phyloP scores from a whole-genome alignment of 2,888 invertebrate species.

The Cataglyphis cursor region DNA sequence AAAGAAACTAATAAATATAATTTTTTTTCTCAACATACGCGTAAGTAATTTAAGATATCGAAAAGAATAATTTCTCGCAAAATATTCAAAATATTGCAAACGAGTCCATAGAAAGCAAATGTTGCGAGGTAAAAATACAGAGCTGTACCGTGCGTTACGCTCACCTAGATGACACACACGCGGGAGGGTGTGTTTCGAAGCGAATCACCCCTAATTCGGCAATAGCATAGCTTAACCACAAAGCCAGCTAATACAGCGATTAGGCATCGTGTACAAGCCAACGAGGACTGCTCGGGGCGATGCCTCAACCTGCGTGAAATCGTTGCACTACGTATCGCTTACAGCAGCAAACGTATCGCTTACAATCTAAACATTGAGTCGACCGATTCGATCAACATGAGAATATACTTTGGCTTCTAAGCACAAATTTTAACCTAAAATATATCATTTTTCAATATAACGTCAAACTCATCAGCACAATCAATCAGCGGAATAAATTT shows the following conservation, averaged over 20 bases:
- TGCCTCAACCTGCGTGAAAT: conserved; percentile 77
- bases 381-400: neutral
- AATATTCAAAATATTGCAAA: neutral
- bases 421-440: neutral
- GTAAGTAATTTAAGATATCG: neutral
- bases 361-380: conserved; percentile 46
- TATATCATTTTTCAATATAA: neutral
- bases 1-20: neutral
- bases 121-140: neutral
- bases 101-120: conserved; percentile 15
- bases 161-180: conserved; percentile 76
- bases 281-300: conserved; percentile 77
- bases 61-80: neutral
- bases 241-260: conserved; percentile 83
- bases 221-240: conserved; percentile 82
- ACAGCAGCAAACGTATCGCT: conserved; percentile 63
- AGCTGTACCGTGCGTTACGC: conserved; percentile 40
- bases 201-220: conserved; percentile 82
- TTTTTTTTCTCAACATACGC: neutral
- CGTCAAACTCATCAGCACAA: neutral
- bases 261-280: conserved; percentile 79
- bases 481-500: neutral
- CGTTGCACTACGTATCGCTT: conserved; percentile 76
- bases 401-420: neutral
- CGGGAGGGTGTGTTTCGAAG: conserved; percentile 78